These are phyloP conservation scores for Kryphioiulus occultus DNA, from an alignment of 2,888 invertebrate genomes.

Conservation along the genomic window DNA sequence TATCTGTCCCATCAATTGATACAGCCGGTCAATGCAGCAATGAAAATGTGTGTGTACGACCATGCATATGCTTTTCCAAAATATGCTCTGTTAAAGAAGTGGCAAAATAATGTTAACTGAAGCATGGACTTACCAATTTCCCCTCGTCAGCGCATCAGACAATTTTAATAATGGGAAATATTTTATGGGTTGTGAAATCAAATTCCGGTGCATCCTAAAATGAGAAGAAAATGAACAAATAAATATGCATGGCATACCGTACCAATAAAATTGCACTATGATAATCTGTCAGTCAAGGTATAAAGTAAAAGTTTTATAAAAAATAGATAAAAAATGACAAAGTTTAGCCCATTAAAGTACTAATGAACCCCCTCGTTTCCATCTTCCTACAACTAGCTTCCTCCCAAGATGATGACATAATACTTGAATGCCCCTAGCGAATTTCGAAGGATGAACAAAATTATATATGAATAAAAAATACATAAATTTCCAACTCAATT, in stretches of 20 bases:
- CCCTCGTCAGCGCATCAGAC: background rate
- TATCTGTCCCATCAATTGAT: background rate
- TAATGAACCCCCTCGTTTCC: too few relatives aligned
- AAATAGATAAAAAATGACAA: too few relatives aligned
- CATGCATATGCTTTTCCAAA: background rate
- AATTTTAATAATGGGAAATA: constrained; percentile 88
- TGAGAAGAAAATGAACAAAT: constrained; percentile 51
- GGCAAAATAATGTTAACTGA: background rate
- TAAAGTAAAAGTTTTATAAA: too few relatives aligned
- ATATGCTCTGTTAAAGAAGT: background rate
- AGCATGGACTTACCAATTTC: background rate
- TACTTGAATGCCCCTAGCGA: too few relatives aligned
- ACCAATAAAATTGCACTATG: constrained; percentile 43
- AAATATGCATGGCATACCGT: background rate
- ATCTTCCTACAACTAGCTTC: too few relatives aligned
- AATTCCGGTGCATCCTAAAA: constrained; percentile 77
- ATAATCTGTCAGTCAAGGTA: too few relatives aligned
- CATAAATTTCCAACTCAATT: too few relatives aligned
- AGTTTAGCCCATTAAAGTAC: too few relatives aligned
- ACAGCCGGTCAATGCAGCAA: background rate
- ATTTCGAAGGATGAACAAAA: too few relatives aligned
- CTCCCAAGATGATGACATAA: too few relatives aligned
- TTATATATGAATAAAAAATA: too few relatives aligned
- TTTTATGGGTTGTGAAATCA: constrained; percentile 86
- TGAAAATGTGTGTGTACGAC: background rate